Evolutionary conservation across 2,113 vertebrate species (phyloP).

Genomic region (Rhinoderma darwinii): DNA sequence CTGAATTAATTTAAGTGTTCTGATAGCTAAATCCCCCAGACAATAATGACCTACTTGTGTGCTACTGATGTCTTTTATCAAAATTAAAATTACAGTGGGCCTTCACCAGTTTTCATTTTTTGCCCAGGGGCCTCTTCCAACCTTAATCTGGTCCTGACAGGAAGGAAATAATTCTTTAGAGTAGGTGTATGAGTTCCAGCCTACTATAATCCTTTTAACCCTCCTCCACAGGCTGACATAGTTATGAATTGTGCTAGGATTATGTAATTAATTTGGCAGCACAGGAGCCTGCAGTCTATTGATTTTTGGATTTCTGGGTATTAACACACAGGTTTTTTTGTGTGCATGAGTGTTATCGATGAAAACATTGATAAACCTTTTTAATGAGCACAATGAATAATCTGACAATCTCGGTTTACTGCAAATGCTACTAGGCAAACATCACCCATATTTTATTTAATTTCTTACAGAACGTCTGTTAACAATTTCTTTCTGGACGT

Average conservation of each 20-base stretch:
- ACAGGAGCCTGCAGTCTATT: conserved; percentile 26
- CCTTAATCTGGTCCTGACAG: no score
- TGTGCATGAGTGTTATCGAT: conserved; percentile 18
- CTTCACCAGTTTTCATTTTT: no score
- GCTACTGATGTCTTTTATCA: no score
- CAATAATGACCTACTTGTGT: no score
- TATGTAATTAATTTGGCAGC: conserved; percentile 33
- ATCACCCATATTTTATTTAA: background rate
- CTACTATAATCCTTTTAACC: conserved; percentile 11
- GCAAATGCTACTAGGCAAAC: background rate
- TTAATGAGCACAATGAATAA: conserved; percentile 18
- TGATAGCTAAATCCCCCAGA: no score
- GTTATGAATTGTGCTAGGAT: conserved; percentile 17
- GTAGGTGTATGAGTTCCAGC: background rate
- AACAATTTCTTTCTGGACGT: background rate
- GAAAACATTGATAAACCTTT: conserved; percentile 27
- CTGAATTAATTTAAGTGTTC: no score
- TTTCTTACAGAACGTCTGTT: background rate
- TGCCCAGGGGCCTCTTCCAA: no score
- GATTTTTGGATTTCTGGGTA: conserved; percentile 24
- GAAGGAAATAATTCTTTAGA: background rate
- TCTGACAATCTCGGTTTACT: background rate
- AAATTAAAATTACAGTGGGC: no score
- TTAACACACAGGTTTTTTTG: conserved; percentile 1
- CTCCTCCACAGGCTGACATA: conserved; percentile 25